Conservation (phyloP, 2,113 vertebrate genomes). For the Columba janthina region DNA sequence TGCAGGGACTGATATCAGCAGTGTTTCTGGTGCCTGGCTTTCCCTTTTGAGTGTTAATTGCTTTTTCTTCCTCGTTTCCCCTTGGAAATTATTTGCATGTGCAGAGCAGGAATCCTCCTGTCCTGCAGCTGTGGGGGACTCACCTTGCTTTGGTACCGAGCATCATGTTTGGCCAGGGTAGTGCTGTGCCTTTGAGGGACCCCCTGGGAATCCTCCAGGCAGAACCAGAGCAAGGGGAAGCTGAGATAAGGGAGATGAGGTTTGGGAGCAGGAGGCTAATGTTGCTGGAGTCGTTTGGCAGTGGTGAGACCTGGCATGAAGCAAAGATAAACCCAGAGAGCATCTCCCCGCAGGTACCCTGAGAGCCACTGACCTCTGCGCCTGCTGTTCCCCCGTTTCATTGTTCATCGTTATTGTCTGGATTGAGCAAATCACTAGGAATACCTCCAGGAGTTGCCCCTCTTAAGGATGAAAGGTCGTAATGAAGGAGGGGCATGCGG, state of each 20-base stretch:
- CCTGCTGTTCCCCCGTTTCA: background rate
- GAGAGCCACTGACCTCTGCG: background rate
- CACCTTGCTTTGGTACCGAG: fast-evolving
- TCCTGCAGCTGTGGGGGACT: background rate
- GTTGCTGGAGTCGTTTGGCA: background rate
- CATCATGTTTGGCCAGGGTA: background rate
- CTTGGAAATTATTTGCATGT: background rate
- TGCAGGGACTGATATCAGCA: background rate
- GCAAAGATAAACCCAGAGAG: background rate
- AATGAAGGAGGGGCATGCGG: background rate
- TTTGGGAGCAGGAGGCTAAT: background rate
- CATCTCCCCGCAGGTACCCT: background rate
- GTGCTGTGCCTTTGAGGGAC: background rate
- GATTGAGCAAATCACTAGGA: background rate
- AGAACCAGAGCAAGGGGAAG: background rate
- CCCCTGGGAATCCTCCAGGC: background rate
- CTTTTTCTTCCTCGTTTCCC: background rate
- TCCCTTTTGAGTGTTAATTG: background rate
- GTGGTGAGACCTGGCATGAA: background rate
- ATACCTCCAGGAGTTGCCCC: background rate
- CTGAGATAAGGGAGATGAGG: background rate
- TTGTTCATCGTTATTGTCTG: background rate
- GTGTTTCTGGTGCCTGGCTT: background rate
- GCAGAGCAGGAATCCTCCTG: background rate
- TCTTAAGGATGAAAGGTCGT: background rate